Conservation (phyloP, 2,888 invertebrate species). For the Auanema sp. region DNA sequence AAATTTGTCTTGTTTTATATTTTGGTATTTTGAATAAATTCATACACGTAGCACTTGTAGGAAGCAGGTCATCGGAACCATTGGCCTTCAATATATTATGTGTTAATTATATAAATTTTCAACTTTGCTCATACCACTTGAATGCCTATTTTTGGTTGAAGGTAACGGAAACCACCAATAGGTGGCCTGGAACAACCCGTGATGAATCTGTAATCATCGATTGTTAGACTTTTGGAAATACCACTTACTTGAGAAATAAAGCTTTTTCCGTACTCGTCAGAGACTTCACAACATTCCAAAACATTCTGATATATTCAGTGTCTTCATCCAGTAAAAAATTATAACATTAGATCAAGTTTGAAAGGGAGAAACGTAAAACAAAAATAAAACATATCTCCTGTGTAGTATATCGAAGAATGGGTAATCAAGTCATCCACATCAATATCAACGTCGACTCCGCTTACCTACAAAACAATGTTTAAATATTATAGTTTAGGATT, state of each 20-base stretch:
- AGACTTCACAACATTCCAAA: constrained; percentile 84
- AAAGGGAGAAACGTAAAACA: too few species aligned
- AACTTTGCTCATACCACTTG: constrained; percentile 68
- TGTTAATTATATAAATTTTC: constrained; percentile 1
- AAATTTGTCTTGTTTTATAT: constrained; percentile 20
- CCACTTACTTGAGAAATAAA: constrained; percentile 77
- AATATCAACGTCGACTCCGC: constrained; percentile 20
- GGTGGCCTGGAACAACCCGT: constrained; percentile 96
- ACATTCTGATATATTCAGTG: constrained; percentile 81
- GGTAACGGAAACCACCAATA: constrained; percentile 88
- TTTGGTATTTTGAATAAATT: constrained; percentile 89
- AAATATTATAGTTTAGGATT: constrained; percentile 1
- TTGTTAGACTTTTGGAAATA: background rate
- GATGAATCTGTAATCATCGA: constrained; percentile 27
- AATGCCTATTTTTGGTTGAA: constrained; percentile 92
- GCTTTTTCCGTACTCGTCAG: constrained; percentile 75
- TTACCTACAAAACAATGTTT: too few species aligned
- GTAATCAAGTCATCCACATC: constrained; percentile 18
- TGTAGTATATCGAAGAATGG: constrained; percentile 10
- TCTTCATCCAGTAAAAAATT: constrained; percentile 66
- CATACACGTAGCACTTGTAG: constrained; percentile 96
- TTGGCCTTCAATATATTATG: constrained; percentile 2
- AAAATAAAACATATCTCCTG: background rate
- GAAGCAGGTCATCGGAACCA: constrained; percentile 78
- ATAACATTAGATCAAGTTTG: background rate